phyloP scores from a whole-genome alignment of 2,797 vertebrate genomes.

The Microctenopoma steveboyesi region DNA sequence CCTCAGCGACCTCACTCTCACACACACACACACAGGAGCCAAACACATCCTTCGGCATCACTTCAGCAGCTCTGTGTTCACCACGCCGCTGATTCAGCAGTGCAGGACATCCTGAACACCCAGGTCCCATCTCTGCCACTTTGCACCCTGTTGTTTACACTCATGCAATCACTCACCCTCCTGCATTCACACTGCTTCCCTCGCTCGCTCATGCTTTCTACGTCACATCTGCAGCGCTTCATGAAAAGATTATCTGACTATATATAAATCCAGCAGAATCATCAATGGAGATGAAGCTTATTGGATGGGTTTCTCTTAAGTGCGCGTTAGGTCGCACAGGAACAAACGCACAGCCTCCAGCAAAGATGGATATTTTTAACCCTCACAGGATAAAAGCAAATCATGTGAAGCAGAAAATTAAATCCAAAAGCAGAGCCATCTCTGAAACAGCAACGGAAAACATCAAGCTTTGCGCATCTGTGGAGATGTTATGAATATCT shows the following conservation, averaged over 20 bases:
- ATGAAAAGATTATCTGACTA: constrained; percentile 77
- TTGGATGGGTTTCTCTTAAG: constrained; percentile 65
- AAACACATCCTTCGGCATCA: constrained; percentile 69
- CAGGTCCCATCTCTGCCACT: constrained; percentile 20
- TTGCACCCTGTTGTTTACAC: constrained; percentile 45
- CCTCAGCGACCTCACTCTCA: constrained; percentile 73
- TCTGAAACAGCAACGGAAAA: constrained; percentile 7
- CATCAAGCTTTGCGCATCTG: constrained; percentile 10
- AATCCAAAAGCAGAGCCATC: constrained; percentile 37
- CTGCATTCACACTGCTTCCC: constrained; percentile 27
- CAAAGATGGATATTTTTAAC: constrained; percentile 66
- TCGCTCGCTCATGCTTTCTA: constrained; percentile 55
- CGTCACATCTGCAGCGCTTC: constrained; percentile 70
- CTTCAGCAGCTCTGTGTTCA: constrained; percentile 39
- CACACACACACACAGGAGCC: constrained; percentile 49
- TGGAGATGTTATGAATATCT: constrained; percentile 15
- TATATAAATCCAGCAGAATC: constrained; percentile 74
- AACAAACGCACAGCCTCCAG: constrained; percentile 29
- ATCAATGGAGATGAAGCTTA: constrained; percentile 74
- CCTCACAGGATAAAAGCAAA: constrained; percentile 40
- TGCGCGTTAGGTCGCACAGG: constrained; percentile 26
- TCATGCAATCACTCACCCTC: constrained; percentile 14
- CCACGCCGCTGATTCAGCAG: constrained; percentile 60
- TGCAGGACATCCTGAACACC: not conserved
- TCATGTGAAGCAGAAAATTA: constrained; percentile 54